Evolutionary conservation across 1,140 invertebrate species (phyloP).

Genomic region (Eulimnadia texana): DNA sequence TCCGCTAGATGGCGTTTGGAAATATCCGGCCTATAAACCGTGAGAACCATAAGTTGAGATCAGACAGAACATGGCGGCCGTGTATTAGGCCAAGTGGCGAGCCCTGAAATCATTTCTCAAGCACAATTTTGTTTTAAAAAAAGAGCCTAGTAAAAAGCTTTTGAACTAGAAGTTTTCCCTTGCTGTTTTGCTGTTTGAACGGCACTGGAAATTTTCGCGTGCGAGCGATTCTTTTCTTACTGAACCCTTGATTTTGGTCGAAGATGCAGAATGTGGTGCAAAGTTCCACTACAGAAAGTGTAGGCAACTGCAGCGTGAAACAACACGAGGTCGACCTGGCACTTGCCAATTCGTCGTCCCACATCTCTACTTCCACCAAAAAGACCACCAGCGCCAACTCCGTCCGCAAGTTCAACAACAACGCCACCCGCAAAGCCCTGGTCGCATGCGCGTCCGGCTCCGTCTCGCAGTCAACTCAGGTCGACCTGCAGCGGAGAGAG

Average conservation of each 20-base stretch:
- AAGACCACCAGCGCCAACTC: slow-evolving; percentile 18
- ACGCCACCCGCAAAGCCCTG: slow-evolving; percentile 35
- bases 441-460: slow-evolving; percentile 33
- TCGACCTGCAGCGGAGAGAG: not conserved
- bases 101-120: slow-evolving; percentile 24
- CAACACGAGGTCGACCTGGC: slow-evolving; percentile 26
- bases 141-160: not conserved
- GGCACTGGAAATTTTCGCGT: not conserved
- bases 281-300: slow-evolving; percentile 50
- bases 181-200: not conserved
- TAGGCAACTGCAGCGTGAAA: slow-evolving; percentile 32
- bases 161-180: not conserved
- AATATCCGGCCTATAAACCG: not conserved
- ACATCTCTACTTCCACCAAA: slow-evolving; percentile 21
- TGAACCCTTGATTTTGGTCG: slow-evolving; percentile 20
- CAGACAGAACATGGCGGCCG: slow-evolving; percentile 47
- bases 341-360: slow-evolving; percentile 4
- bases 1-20: not conserved
- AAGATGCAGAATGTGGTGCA: slow-evolving; percentile 81
- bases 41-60: not conserved
- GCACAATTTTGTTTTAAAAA: not conserved
- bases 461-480: slow-evolving; percentile 3
- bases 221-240: not conserved
- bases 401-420: slow-evolving; percentile 10
- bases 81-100: slow-evolving; percentile 53